Conservation (phyloP, 2,113 vertebrate species). For the Rhinolophus sinicus region DNA sequence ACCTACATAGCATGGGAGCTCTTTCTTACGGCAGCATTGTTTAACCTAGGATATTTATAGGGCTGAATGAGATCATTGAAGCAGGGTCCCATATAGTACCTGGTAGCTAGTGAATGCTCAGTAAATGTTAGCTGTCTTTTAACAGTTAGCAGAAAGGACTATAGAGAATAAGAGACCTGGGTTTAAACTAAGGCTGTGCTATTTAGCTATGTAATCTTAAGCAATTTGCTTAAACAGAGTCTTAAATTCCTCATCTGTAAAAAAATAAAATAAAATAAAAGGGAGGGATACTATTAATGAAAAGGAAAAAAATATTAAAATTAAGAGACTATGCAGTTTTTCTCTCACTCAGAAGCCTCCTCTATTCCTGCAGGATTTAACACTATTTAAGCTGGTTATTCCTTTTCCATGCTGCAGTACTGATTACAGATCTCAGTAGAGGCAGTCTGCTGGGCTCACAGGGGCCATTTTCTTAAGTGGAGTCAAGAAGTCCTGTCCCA, state of each 20-base stretch:
- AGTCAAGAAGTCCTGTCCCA: neutral
- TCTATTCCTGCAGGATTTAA: neutral
- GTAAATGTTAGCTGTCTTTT: constrained; percentile 34
- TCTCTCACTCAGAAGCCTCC: neutral
- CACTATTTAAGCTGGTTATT: neutral
- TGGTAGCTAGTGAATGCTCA: neutral
- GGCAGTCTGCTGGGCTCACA: neutral
- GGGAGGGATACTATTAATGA: neutral
- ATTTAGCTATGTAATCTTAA: neutral
- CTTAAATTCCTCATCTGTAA: constrained; percentile 35
- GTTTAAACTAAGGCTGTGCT: neutral
- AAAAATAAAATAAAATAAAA: neutral
- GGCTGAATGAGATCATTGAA: neutral
- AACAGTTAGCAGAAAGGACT: neutral
- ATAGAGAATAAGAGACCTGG: neutral
- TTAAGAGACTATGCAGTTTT: neutral
- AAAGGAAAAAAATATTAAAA: constrained; percentile 14
- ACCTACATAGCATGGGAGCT: neutral
- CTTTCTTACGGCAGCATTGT: neutral
- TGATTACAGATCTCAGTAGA: neutral
- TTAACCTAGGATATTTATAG: neutral
- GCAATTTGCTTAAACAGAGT: constrained; percentile 13
- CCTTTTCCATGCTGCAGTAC: neutral
- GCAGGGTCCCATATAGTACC: neutral
- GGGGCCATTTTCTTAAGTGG: neutral